Percentiles rank a stretch among this genome's conserved stretches.
These are phyloP conservation scores for Apodemia duryi DNA, from an alignment of 2,888 invertebrate genomes.

Conservation along the genomic window DNA sequence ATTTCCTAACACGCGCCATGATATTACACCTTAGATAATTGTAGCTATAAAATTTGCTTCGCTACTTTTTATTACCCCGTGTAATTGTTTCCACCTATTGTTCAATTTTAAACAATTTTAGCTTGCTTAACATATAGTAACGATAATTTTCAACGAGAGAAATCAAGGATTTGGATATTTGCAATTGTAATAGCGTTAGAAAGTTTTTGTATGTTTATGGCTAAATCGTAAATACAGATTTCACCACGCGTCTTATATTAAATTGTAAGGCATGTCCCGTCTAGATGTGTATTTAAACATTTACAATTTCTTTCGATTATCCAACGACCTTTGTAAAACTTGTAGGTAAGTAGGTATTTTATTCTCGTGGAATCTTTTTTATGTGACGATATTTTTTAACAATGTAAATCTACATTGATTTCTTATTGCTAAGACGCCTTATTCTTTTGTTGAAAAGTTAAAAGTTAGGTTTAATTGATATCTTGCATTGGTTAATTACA, in stretches of 20 bases:
- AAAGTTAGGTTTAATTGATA: too few species aligned
- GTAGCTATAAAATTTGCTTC: conserved; percentile 18
- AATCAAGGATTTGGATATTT: conserved; percentile 21
- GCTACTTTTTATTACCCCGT: conserved; percentile 5
- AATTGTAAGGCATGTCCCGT: conserved; percentile 16
- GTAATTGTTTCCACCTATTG: conserved; percentile 28
- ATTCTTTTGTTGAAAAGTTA: too few species aligned
- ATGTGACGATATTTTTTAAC: too few species aligned
- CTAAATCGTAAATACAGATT: not conserved
- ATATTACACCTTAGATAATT: conserved; percentile 11
- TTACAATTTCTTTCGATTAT: too few species aligned
- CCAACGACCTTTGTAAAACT: too few species aligned
- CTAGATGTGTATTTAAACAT: too few species aligned
- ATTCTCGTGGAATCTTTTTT: too few species aligned
- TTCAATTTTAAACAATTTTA: conserved; percentile 10
- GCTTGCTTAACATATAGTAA: conserved; percentile 9
- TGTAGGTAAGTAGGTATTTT: too few species aligned
- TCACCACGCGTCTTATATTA: not conserved
- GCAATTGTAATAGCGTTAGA: conserved; percentile 31
- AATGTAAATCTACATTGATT: too few species aligned
- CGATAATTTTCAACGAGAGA: not conserved
- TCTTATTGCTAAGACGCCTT: too few species aligned
- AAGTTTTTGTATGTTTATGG: conserved; percentile 20
- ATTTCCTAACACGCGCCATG: conserved; percentile 10
- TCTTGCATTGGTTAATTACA: too few species aligned